A percentile compares a stretch with the other conserved stretches of the same genome.
phyloP scores from a whole-genome alignment of 2,888 invertebrate genomes.

The Calliopum simillimum region DNA sequence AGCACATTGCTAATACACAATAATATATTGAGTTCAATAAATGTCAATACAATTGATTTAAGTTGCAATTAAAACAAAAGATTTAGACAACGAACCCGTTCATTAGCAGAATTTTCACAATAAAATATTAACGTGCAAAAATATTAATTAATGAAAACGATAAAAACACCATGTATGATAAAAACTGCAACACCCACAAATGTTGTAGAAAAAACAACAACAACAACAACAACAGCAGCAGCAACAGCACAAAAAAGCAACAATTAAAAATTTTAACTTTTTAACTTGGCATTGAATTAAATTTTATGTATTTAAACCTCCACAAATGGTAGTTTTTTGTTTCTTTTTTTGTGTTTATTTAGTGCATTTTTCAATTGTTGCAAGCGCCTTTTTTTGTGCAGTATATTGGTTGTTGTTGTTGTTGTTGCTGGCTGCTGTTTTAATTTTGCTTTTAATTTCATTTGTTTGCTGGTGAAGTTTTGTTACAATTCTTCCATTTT shows the following conservation, averaged over 20 bases:
- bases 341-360: constrained; percentile 32
- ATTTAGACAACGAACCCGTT: not conserved
- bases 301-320: not conserved
- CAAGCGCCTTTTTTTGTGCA: no score
- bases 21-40: not conserved
- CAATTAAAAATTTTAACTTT: not conserved
- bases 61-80: not conserved
- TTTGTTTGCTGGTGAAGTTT: constrained; percentile 23
- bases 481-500: constrained; percentile 6
- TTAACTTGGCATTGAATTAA: constrained; percentile 1
- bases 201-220: not conserved
- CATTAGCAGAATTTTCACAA: no score
- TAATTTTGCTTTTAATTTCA: constrained; percentile 15
- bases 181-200: not conserved
- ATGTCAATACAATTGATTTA: not conserved
- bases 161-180: not conserved
- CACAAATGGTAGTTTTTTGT: not conserved
- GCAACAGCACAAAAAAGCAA: constrained; percentile 6
- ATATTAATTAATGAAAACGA: not conserved
- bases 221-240: not conserved
- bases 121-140: no score
- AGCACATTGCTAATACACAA: no score
- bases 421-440: constrained; percentile 33
- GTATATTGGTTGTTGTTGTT: not conserved
- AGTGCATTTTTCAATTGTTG: not conserved